Percentiles rank a stretch among this genome's conserved stretches.
phyloP scores from a whole-genome alignment of 2,888 invertebrate species.

The Papilio demoleus region DNA sequence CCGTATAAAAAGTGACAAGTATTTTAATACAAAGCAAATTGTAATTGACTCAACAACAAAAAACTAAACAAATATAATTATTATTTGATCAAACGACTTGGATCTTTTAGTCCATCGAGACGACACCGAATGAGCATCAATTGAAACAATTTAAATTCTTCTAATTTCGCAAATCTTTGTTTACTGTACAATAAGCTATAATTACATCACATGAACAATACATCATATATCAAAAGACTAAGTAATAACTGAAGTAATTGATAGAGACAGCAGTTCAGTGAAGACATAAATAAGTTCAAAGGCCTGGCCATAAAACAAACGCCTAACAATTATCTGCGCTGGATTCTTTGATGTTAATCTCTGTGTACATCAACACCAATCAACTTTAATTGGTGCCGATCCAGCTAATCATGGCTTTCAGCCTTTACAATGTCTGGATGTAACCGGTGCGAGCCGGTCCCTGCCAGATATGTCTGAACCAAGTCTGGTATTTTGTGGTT shows the following conservation, averaged over 20 bases:
- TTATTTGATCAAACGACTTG: too few relatives aligned
- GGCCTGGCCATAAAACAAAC: constrained; percentile 2
- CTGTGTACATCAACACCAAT: constrained; percentile 55
- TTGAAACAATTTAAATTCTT: too few relatives aligned
- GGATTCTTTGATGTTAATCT: constrained; percentile 37
- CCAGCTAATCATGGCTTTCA: constrained; percentile 40
- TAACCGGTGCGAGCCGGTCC: not conserved
- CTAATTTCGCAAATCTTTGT: too few relatives aligned
- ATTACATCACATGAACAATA: too few relatives aligned
- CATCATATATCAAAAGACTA: too few relatives aligned
- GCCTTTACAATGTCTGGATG: not conserved
- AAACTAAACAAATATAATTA: not conserved
- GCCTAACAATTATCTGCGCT: constrained; percentile 18
- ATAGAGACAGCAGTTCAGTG: not conserved
- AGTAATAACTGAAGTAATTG: too few relatives aligned
- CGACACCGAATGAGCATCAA: too few relatives aligned
- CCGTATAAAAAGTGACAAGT: constrained; percentile 5
- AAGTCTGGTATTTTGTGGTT: not conserved
- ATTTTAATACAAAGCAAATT: not conserved
- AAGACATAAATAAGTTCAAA: constrained; percentile 18
- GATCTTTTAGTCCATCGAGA: too few relatives aligned
- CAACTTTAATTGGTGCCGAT: constrained; percentile 50
- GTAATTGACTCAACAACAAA: not conserved
- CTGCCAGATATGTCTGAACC: not conserved
- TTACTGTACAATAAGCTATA: too few relatives aligned